Percentiles rank a stretch among this genome's conserved stretches.
Conservation (phyloP, 2,797 vertebrate species). For the Megalops cyprinoides region DNA sequence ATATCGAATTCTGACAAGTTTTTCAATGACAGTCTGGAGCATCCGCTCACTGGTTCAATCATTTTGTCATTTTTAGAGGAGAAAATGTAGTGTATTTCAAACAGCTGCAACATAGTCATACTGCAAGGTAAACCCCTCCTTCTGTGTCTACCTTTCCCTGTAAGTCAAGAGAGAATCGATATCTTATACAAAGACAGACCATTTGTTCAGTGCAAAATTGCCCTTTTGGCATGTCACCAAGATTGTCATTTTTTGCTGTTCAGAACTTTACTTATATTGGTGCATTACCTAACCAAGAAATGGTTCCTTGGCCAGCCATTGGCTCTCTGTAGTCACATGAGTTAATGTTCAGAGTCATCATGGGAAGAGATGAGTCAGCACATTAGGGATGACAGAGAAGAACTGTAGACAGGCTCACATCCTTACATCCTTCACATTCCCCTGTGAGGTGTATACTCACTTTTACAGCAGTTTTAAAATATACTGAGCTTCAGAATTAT, state of each 20-base stretch:
- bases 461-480: no score
- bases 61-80: not conserved
- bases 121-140: not conserved
- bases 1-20: no score
- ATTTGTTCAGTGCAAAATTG: constrained; percentile 17
- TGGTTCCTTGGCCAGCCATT: not conserved
- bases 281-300: not conserved
- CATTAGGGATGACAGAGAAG: not conserved
- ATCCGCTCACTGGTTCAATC: not conserved
- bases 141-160: constrained; percentile 25
- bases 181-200: constrained; percentile 4
- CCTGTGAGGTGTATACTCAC: no score
- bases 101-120: not conserved
- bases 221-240: constrained; percentile 6
- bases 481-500: no score
- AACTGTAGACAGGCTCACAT: not conserved
- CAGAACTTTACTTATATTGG: not conserved
- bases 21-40: not conserved
- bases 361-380: not conserved
- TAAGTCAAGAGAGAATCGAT: constrained; percentile 32
- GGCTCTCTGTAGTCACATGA: not conserved
- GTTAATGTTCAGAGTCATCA: not conserved
- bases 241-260: not conserved
- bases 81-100: not conserved
- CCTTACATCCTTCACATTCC: not conserved